A percentile compares a stretch with the other conserved stretches of the same genome.
phyloP scores from a whole-genome alignment of 2,888 invertebrate species.

The Byasa hedistus region DNA sequence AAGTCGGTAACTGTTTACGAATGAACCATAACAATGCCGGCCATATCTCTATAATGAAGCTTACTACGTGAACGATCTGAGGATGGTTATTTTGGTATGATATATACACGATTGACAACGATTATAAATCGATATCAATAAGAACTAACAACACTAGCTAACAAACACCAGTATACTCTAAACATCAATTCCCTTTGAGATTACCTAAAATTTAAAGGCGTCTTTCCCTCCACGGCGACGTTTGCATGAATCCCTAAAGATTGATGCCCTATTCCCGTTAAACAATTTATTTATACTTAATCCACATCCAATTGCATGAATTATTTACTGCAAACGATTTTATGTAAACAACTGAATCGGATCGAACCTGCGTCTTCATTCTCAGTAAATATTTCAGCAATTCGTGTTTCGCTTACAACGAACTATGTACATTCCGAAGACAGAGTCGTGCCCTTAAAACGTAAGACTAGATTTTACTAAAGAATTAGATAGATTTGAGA shows the following conservation, averaged over 20 bases:
- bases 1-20: neutral
- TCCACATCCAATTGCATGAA: conserved; percentile 70
- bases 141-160: conserved; percentile 44
- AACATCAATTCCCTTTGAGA: conserved; percentile 60
- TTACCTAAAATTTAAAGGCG: conserved; percentile 43
- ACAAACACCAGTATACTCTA: conserved; percentile 49
- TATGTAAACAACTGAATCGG: conserved; percentile 39
- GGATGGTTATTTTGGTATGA: conserved; percentile 19
- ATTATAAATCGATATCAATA: conserved; percentile 48
- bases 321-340: conserved; percentile 59
- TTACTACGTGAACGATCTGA: conserved; percentile 13
- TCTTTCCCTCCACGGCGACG: conserved; percentile 59
- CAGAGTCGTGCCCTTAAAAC: conserved; percentile 68
- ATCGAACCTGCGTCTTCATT: conserved; percentile 36
- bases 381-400: conserved; percentile 64
- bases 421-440: conserved; percentile 72
- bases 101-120: conserved; percentile 30
- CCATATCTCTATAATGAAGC: conserved; percentile 2
- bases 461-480: conserved; percentile 79
- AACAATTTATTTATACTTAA: conserved; percentile 62
- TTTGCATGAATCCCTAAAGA: conserved; percentile 47
- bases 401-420: conserved; percentile 59
- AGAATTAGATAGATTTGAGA: conserved; percentile 65
- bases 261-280: conserved; percentile 61
- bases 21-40: conserved; percentile 2